Percentiles rank a stretch among this genome's conserved stretches.
phyloP scores from a whole-genome alignment of 2,888 invertebrate genomes.

The Myopa tessellatipennis region DNA sequence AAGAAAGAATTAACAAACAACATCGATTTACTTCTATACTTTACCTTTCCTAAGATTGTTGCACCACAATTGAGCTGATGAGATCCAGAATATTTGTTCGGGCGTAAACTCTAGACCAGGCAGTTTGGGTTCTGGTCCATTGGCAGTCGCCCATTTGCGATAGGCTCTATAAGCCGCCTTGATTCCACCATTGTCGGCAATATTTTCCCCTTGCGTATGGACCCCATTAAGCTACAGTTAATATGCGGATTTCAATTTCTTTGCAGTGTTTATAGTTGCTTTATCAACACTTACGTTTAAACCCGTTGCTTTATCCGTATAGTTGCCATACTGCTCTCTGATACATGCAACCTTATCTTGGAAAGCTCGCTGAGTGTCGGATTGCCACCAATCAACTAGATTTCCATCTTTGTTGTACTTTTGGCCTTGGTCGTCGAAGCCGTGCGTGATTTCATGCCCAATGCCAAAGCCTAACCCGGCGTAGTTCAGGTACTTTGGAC shows the following conservation, averaged over 20 bases:
- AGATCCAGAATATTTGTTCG: conserved; percentile 84
- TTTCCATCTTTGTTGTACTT: conserved; percentile 94
- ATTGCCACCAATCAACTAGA: conserved; percentile 92
- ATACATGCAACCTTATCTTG: conserved; percentile 89
- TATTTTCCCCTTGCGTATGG: conserved; percentile 93
- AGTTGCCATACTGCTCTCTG: conserved; percentile 93
- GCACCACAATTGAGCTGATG: conserved; percentile 90
- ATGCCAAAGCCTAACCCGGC: conserved; percentile 59
- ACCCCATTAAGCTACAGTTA: conserved; percentile 83
- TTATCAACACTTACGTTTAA: not conserved
- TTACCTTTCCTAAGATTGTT: conserved; percentile 74
- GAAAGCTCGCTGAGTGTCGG: conserved; percentile 84
- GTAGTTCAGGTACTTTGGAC: conserved; percentile 51
- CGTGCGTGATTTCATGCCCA: conserved; percentile 62
- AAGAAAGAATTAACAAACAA: not conserved
- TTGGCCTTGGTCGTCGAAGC: conserved; percentile 73
- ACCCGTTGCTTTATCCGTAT: conserved; percentile 73
- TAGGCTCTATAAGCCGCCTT: conserved; percentile 91
- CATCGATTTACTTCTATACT: not conserved
- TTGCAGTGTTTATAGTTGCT: not conserved
- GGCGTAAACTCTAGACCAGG: conserved; percentile 80
- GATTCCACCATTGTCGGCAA: conserved; percentile 94
- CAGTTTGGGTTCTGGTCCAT: conserved; percentile 75
- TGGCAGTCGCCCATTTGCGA: conserved; percentile 76
- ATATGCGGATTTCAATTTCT: not conserved